Conservation (phyloP, 2,888 invertebrate genomes). For the Onchidella celtica region DNA sequence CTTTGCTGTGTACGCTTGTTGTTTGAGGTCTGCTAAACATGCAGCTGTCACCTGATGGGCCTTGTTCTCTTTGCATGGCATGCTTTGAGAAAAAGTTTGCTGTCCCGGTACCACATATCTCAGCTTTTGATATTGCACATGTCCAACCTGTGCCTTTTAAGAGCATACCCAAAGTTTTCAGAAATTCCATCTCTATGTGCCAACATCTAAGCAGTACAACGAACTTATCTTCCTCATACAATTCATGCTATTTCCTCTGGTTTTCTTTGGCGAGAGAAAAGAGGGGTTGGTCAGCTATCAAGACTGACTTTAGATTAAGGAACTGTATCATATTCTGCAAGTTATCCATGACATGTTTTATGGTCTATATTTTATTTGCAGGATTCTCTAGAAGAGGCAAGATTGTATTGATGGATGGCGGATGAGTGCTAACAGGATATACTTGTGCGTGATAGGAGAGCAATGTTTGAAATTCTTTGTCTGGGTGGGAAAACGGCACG, state of each 20-base stretch:
- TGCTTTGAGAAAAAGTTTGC: slow-evolving; percentile 57
- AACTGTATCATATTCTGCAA: slow-evolving; percentile 51
- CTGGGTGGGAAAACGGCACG: neutral
- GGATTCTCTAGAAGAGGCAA: neutral
- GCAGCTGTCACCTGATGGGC: slow-evolving; percentile 61
- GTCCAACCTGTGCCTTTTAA: slow-evolving; percentile 68
- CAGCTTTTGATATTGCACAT: slow-evolving; percentile 56
- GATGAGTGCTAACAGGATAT: neutral
- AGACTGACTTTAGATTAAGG: slow-evolving; percentile 61
- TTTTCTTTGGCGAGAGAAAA: slow-evolving; percentile 66
- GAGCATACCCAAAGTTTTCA: slow-evolving; percentile 60
- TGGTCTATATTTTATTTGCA: slow-evolving; percentile 57
- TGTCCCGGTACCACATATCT: slow-evolving; percentile 60
- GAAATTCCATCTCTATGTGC: slow-evolving; percentile 69
- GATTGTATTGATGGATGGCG: neutral
- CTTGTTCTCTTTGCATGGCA: slow-evolving; percentile 49
- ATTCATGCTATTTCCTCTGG: slow-evolving; percentile 68
- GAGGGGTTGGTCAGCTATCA: slow-evolving; percentile 65
- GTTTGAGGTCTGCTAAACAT: slow-evolving; percentile 48
- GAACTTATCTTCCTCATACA: slow-evolving; percentile 62
- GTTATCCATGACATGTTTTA: slow-evolving; percentile 8
- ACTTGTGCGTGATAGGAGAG: neutral
- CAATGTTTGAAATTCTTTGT: neutral
- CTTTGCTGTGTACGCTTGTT: slow-evolving; percentile 37
- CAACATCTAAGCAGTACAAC: slow-evolving; percentile 64